Conservation (phyloP, 2,888 invertebrate genomes). For the Lepidochitona cinerea region DNA sequence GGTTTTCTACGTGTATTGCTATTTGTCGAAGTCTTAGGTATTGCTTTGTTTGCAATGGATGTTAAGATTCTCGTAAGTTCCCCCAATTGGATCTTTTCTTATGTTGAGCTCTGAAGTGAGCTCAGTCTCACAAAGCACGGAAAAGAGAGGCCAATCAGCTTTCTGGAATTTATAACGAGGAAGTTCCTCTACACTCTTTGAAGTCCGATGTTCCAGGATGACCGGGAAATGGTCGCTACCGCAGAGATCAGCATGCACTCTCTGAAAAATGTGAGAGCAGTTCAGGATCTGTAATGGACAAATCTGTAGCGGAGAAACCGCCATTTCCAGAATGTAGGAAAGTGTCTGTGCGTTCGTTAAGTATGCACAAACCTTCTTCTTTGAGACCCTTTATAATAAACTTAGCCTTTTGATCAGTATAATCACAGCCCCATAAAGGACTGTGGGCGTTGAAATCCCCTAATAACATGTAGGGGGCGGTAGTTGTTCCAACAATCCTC, state of each 20-base stretch:
- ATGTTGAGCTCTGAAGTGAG: neutral
- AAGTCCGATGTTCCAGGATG: neutral
- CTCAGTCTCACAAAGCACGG: neutral
- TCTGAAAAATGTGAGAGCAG: neutral
- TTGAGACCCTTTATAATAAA: neutral
- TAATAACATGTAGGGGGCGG: neutral
- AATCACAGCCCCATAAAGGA: neutral
- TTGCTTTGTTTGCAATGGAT: no score
- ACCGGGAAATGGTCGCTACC: neutral
- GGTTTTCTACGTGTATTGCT: no score
- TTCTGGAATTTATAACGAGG: neutral
- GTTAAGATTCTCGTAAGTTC: no score
- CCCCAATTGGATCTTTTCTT: neutral
- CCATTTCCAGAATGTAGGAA: neutral
- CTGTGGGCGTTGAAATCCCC: neutral
- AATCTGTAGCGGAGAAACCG: neutral
- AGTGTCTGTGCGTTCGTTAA: neutral
- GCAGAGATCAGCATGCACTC: neutral
- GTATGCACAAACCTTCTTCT: neutral
- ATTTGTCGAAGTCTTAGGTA: no score
- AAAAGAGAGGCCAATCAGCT: neutral
- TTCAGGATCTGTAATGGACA: neutral
- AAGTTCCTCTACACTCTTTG: neutral
- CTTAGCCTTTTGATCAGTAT: neutral
- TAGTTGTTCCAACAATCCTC: neutral